A percentile compares a stretch with the other conserved stretches of the same genome.
Evolutionary conservation across 2,113 vertebrate species (phyloP).

Genomic region (Micronisus gabar): DNA sequence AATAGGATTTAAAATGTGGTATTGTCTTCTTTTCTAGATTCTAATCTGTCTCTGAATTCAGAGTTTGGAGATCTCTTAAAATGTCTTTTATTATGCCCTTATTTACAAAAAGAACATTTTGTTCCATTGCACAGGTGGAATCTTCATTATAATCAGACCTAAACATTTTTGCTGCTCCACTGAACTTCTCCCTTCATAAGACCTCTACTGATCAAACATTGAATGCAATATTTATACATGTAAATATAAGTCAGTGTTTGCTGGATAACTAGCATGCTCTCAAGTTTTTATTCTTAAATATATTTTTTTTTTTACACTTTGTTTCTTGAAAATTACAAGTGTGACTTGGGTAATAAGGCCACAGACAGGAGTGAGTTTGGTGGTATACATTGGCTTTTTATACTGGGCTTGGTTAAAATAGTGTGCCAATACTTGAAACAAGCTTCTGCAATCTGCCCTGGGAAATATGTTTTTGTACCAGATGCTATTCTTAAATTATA

Average conservation of each 20-base stretch:
- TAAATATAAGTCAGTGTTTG: neutral
- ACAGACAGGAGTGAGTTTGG: neutral
- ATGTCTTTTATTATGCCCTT: neutral
- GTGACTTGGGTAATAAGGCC: neutral
- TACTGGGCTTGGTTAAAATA: neutral
- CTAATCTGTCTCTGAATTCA: neutral
- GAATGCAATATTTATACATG: neutral
- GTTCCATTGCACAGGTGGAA: neutral
- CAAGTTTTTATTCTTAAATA: neutral
- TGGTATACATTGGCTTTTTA: neutral
- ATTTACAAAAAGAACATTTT: neutral
- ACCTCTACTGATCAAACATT: neutral
- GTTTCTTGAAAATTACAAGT: neutral
- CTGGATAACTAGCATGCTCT: neutral
- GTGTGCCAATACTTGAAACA: neutral
- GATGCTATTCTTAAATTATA: neutral
- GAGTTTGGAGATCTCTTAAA: neutral
- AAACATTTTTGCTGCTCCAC: neutral
- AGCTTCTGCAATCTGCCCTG: neutral
- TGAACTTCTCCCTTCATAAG: neutral
- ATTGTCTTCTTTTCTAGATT: neutral
- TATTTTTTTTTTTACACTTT: neutral
- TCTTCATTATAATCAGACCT: neutral
- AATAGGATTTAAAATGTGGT: neutral
- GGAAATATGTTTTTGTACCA: neutral